Evolutionary conservation across 1,140 invertebrate genomes (phyloP).

Genomic region (Hycleus cichorii): DNA sequence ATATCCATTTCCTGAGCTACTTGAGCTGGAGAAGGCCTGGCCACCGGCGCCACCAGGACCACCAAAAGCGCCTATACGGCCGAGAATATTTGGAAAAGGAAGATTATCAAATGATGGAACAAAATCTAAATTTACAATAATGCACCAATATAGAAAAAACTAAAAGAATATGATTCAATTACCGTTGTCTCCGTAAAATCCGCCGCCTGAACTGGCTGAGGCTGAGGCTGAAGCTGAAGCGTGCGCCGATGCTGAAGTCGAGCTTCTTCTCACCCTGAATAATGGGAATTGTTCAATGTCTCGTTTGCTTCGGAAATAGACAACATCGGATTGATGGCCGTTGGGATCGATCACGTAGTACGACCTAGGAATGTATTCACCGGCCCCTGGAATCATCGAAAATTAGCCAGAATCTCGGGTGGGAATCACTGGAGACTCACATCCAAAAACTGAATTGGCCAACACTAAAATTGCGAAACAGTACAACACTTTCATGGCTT

Average conservation of each 20-base stretch:
- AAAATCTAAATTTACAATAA: too few relatives aligned
- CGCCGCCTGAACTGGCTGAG: slow-evolving; percentile 1
- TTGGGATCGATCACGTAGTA: slow-evolving; percentile 31
- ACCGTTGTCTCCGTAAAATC: not conserved
- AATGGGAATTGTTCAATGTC: slow-evolving; percentile 19
- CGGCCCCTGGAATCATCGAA: slow-evolving; percentile 1
- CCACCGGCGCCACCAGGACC: slow-evolving; percentile 1
- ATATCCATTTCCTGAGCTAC: not conserved
- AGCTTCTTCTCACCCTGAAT: slow-evolving; percentile 23
- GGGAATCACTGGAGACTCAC: not conserved
- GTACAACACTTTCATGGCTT: too few relatives aligned
- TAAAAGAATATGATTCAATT: too few relatives aligned
- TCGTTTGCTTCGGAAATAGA: slow-evolving; percentile 28
- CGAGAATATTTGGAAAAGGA: too few relatives aligned
- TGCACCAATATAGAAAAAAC: too few relatives aligned
- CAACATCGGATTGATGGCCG: slow-evolving; percentile 29
- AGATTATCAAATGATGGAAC: too few relatives aligned
- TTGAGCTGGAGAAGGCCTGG: slow-evolving; percentile 19
- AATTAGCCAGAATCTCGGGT: slow-evolving; percentile 18
- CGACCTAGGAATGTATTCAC: slow-evolving; percentile 34
- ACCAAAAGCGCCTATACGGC: too few relatives aligned
- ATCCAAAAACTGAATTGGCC: too few relatives aligned
- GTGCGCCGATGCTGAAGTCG: slow-evolving; percentile 3
- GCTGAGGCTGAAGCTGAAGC: slow-evolving; percentile 8
- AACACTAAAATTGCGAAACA: too few relatives aligned